phyloP scores from a whole-genome alignment of 2,888 invertebrate genomes.

The Phanerotoma sp. region DNA sequence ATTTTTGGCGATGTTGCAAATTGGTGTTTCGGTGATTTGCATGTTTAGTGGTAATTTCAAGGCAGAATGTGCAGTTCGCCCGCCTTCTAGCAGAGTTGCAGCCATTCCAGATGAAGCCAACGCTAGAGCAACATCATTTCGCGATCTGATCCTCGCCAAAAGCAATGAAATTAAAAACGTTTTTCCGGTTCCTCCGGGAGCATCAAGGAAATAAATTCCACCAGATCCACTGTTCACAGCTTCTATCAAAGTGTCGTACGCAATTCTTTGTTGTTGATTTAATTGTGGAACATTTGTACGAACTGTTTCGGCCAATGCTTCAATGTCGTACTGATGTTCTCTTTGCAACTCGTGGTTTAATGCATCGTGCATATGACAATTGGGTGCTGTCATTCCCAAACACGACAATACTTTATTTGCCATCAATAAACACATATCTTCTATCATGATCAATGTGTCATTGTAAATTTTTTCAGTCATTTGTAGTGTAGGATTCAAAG shows the following conservation, averaged over 20 bases:
- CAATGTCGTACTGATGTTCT: constrained; percentile 39
- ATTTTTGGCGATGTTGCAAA: constrained; percentile 43
- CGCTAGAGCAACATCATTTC: neutral
- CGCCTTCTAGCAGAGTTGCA: neutral
- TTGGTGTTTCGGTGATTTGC: constrained; percentile 37
- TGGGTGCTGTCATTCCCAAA: constrained; percentile 39
- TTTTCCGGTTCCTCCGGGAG: constrained; percentile 3
- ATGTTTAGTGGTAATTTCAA: constrained; percentile 51
- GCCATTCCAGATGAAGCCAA: constrained; percentile 1
- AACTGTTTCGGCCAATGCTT: constrained; percentile 4
- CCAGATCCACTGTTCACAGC: no score
- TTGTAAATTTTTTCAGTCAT: constrained; percentile 38
- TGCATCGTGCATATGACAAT: constrained; percentile 36
- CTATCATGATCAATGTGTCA: constrained; percentile 42
- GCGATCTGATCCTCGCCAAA: neutral
- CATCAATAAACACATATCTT: constrained; percentile 47
- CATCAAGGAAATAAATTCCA: constrained; percentile 26
- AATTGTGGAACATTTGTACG: constrained; percentile 9
- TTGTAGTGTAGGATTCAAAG: neutral
- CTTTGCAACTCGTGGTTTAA: constrained; percentile 45
- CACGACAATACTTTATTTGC: constrained; percentile 32
- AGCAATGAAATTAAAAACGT: neutral
- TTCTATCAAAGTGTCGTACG: constrained; percentile 31
- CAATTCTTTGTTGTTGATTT: constrained; percentile 23
- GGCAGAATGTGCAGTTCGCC: constrained; percentile 13